Percentiles rank a stretch among this genome's conserved stretches.
phyloP scores from a whole-genome alignment of 2,888 invertebrate genomes.

The Xestia rhomboidea region DNA sequence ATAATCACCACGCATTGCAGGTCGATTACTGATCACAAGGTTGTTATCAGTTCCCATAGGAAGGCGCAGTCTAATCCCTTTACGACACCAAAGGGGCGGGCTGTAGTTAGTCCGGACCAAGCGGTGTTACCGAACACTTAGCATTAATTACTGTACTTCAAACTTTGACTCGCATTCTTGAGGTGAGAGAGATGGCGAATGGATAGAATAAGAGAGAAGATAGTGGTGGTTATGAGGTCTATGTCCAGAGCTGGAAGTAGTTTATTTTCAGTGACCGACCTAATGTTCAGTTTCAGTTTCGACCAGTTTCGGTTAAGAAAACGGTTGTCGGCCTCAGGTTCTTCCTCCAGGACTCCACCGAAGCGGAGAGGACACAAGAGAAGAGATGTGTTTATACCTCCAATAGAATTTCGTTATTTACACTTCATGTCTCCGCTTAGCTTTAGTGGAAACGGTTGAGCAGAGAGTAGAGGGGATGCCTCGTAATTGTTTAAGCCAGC shows the following conservation, averaged over 20 bases:
- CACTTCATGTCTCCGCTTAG: too few species aligned
- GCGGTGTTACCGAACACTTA: conserved; percentile 41
- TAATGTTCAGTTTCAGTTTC: neutral
- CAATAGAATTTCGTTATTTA: too few species aligned
- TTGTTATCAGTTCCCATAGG: conserved; percentile 37
- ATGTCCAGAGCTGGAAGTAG: neutral
- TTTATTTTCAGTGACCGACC: neutral
- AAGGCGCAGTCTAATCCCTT: conserved; percentile 43
- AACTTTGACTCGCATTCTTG: conserved; percentile 21
- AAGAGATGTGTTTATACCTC: too few species aligned
- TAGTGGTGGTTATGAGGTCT: neutral
- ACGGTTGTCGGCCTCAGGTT: neutral
- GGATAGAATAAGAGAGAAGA: neutral
- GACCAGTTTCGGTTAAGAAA: neutral
- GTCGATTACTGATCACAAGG: conserved; percentile 37
- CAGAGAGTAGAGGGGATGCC: too few species aligned
- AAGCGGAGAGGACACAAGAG: too few species aligned
- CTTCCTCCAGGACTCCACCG: too few species aligned
- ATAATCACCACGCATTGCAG: conserved; percentile 38
- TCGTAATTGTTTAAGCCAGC: too few species aligned
- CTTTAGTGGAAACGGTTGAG: too few species aligned
- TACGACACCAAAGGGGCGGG: conserved; percentile 59
- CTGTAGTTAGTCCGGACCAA: conserved; percentile 27
- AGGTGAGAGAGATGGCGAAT: neutral
- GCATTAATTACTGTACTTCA: conserved; percentile 49